Evolutionary conservation across 2,113 vertebrate genomes (phyloP).

Genomic region (Lycaon pictus): DNA sequence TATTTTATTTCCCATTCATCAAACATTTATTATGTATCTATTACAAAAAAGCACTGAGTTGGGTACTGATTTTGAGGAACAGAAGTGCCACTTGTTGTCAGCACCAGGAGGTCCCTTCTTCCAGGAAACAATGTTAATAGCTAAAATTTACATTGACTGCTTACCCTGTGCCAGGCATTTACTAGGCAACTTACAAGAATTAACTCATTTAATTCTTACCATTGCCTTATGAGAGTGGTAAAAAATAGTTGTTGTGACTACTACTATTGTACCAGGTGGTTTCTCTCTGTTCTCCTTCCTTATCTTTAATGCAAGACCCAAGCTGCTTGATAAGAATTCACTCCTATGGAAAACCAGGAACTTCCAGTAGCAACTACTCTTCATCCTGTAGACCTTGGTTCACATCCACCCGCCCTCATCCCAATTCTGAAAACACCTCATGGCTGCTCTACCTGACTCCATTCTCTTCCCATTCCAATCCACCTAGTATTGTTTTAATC

Average conservation of each 20-base stretch:
- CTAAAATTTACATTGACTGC: background rate
- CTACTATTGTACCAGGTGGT: background rate
- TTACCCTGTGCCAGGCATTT: background rate
- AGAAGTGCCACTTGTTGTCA: background rate
- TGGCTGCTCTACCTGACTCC: background rate
- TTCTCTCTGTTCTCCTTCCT: background rate
- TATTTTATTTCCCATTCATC: slow-evolving; percentile 24
- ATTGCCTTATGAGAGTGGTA: background rate
- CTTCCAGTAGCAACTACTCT: background rate
- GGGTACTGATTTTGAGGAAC: background rate
- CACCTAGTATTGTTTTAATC: background rate
- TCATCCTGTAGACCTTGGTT: background rate
- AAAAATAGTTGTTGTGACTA: background rate
- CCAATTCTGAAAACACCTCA: background rate
- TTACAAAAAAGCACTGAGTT: background rate
- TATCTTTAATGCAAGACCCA: slow-evolving; percentile 23
- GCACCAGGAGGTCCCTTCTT: background rate
- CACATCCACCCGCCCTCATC: background rate
- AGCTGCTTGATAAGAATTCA: background rate
- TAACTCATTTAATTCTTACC: slow-evolving; percentile 23
- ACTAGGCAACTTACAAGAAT: background rate
- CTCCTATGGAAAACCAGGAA: background rate
- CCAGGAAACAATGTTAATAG: background rate
- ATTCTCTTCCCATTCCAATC: background rate
- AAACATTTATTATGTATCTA: slow-evolving; percentile 51